These are phyloP conservation scores for Anthonomus grandis DNA, from an alignment of 1,140 invertebrate genomes.

Conservation along the genomic window DNA sequence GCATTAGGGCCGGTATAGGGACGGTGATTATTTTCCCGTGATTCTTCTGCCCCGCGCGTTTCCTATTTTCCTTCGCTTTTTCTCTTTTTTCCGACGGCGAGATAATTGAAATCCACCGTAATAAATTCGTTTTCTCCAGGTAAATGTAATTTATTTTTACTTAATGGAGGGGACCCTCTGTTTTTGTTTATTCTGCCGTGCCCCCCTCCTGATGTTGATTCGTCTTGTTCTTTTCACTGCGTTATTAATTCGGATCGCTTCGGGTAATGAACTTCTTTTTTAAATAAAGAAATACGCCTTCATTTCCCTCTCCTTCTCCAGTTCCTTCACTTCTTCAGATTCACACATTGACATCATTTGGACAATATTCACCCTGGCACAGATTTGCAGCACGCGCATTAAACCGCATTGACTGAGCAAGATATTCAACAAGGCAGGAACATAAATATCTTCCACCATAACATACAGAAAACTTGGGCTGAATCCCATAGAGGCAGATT, in stretches of 20 bases:
- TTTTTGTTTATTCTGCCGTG: conserved; percentile 23
- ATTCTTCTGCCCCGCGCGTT: conserved; percentile 22
- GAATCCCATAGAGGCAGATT: no score
- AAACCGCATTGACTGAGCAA: no score
- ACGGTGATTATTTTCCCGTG: conserved; percentile 24
- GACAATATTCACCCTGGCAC: no score
- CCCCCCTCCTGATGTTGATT: conserved; percentile 8
- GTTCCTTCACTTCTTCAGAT: no score
- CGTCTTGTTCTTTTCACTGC: not conserved
- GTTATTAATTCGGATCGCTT: conserved; percentile 19
- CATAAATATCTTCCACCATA: no score
- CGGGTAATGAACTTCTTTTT: conserved; percentile 19
- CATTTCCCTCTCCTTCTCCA: no score
- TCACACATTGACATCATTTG: no score
- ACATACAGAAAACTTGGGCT: no score
- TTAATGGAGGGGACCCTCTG: conserved; percentile 28
- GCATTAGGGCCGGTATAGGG: no score
- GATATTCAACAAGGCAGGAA: no score
- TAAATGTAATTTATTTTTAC: conserved; percentile 31
- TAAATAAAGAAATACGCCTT: no score
- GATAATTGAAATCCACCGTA: conserved; percentile 28
- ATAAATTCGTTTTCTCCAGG: conserved; percentile 31
- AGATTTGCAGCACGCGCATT: no score
- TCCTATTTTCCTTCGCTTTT: conserved; percentile 26
- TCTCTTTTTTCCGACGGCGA: conserved; percentile 19